phyloP scores from a whole-genome alignment of 2,113 vertebrate species.

The Scolopax mira region DNA sequence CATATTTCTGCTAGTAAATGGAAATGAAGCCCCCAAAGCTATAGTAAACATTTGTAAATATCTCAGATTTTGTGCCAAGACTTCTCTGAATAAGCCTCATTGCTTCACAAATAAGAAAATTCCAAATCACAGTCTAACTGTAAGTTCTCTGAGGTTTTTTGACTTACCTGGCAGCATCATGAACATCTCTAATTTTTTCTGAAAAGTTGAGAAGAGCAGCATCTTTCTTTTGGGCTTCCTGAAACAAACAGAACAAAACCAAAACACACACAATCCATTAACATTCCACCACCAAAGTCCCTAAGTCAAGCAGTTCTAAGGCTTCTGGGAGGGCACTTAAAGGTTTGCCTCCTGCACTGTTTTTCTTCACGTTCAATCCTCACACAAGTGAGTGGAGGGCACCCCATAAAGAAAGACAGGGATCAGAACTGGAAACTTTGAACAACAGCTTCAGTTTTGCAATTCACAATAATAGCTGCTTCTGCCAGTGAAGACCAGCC shows the following conservation, averaged over 20 bases:
- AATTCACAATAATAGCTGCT: neutral
- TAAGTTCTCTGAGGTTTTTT: neutral
- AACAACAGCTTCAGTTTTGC: slow-evolving; percentile 9
- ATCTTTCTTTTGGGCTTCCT: slow-evolving; percentile 98
- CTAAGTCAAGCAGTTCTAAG: neutral
- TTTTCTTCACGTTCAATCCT: neutral
- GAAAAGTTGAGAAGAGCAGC: slow-evolving; percentile 86
- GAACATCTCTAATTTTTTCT: slow-evolving; percentile 87
- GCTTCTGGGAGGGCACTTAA: neutral
- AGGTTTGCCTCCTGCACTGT: neutral
- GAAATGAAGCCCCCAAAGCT: slow-evolving; percentile 46
- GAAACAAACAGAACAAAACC: slow-evolving; percentile 65
- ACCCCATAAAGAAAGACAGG: neutral
- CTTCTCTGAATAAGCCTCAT: neutral
- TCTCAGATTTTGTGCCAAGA: slow-evolving; percentile 11
- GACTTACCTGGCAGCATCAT: slow-evolving; percentile 89
- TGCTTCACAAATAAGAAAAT: slow-evolving; percentile 5
- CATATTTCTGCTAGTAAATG: slow-evolving; percentile 26
- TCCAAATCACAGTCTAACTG: neutral
- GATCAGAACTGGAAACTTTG: slow-evolving; percentile 17
- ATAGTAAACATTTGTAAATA: slow-evolving; percentile 37
- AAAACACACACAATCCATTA: slow-evolving; percentile 52
- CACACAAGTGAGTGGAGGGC: neutral
- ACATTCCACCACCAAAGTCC: slow-evolving; percentile 37
- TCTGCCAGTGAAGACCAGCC: slow-evolving; percentile 4